phyloP scores from a whole-genome alignment of 2,113 vertebrate species.

The Rhombomys opimus region DNA sequence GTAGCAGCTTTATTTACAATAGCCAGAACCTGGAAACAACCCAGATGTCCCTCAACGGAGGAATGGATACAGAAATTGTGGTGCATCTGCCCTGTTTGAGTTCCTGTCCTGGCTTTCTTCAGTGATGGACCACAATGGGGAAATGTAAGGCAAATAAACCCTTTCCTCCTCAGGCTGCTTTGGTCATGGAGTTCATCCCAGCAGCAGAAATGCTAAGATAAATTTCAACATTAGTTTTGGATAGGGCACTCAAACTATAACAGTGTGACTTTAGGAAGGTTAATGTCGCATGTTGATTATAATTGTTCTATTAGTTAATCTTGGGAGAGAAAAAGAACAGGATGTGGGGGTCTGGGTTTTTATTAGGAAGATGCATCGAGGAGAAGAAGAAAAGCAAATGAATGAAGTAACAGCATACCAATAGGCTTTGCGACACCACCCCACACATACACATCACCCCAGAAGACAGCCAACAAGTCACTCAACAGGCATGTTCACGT shows the following conservation, averaged over 20 bases:
- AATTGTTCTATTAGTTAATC: background rate
- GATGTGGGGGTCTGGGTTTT: background rate
- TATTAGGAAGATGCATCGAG: background rate
- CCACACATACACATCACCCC: background rate
- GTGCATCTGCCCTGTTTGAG: no score
- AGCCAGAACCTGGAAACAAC: no score
- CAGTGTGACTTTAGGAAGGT: background rate
- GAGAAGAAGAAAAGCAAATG: background rate
- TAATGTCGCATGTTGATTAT: background rate
- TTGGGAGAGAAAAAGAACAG: background rate
- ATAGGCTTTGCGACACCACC: background rate
- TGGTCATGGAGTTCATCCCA: background rate
- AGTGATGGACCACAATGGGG: no score
- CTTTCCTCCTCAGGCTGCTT: background rate
- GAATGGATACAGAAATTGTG: no score
- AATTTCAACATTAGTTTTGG: constrained; percentile 7
- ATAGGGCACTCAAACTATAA: background rate
- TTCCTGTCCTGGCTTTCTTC: no score
- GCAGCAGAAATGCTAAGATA: background rate
- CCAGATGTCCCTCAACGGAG: no score
- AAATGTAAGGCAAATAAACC: no score
- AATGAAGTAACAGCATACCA: background rate
- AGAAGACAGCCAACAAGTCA: background rate
- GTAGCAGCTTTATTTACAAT: no score
- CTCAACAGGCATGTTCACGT: background rate